Conservation (phyloP, 1,140 invertebrate species). For the Rhyzopertha dominica region DNA sequence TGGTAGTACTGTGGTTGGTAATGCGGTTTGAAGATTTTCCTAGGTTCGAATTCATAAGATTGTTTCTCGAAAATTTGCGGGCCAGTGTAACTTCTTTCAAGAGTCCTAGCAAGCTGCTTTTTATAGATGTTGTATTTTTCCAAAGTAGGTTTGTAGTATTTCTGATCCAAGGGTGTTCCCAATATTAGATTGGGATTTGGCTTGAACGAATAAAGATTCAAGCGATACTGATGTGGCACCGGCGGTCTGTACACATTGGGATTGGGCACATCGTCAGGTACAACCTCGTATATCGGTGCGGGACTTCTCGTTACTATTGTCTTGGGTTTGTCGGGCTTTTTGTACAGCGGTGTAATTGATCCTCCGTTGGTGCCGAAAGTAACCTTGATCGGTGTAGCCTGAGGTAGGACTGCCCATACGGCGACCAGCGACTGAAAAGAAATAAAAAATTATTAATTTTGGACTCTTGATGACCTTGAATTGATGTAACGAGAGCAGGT, state of each 20-base stretch:
- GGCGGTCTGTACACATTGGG: constrained; percentile 34
- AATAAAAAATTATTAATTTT: too few species aligned
- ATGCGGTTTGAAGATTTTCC: constrained; percentile 20
- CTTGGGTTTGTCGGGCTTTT: constrained; percentile 17
- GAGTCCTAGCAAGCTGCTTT: constrained; percentile 24
- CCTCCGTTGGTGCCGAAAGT: constrained; percentile 37
- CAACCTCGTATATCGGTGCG: constrained; percentile 39
- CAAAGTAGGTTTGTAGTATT: constrained; percentile 30
- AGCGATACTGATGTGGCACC: constrained; percentile 39
- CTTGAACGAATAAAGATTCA: constrained; percentile 31
- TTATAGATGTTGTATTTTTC: constrained; percentile 30
- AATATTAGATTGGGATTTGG: constrained; percentile 36
- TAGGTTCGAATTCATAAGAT: constrained; percentile 30
- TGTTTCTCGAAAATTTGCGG: constrained; percentile 42
- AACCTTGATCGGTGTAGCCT: constrained; percentile 37
- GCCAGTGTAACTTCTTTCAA: constrained; percentile 36
- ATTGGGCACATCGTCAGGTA: constrained; percentile 39
- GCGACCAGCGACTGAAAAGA: too few species aligned
- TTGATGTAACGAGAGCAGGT: too few species aligned
- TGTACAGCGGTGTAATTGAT: constrained; percentile 29
- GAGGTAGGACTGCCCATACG: constrained; percentile 17
- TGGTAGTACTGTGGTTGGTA: too few species aligned
- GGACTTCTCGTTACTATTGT: constrained; percentile 24
- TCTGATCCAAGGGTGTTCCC: constrained; percentile 38
- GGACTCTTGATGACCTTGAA: too few species aligned